Evolutionary conservation across 2,113 vertebrate genomes (phyloP).

Genomic region (Penelope pileata): DNA sequence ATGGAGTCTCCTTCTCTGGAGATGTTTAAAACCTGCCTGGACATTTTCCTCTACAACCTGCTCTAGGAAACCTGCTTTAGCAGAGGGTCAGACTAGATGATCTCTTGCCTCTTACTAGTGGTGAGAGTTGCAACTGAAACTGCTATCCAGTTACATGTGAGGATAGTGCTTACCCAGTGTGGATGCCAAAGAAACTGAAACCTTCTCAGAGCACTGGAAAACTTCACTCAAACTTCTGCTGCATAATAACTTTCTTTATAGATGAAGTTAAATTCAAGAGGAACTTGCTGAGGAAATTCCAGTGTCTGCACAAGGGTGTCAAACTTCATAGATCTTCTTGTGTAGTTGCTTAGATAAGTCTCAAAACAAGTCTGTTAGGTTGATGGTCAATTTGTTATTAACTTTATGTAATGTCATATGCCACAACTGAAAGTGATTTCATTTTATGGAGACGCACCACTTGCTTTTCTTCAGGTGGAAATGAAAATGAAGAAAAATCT

Average conservation of each 20-base stretch:
- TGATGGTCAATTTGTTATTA: not conserved
- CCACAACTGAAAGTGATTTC: not conserved
- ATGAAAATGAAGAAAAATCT: constrained; percentile 88
- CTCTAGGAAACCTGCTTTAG: too few relatives aligned
- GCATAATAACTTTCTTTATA: not conserved
- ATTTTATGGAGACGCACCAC: not conserved
- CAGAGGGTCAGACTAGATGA: too few relatives aligned
- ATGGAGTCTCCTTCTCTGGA: too few relatives aligned
- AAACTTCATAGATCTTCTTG: not conserved
- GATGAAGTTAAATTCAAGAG: not conserved
- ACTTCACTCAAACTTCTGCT: not conserved
- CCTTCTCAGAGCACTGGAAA: not conserved
- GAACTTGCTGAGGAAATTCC: not conserved
- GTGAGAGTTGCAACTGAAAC: not conserved
- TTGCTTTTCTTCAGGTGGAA: constrained; percentile 74
- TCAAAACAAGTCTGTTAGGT: not conserved
- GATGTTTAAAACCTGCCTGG: too few relatives aligned
- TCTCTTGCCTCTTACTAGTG: not conserved
- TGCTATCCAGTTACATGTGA: not conserved
- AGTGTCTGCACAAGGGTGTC: not conserved
- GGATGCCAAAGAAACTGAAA: not conserved
- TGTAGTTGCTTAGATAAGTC: not conserved
- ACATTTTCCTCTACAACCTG: too few relatives aligned
- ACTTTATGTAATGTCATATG: not conserved
- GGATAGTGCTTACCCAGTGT: not conserved